These are phyloP conservation scores for Leptarthrus brevirostris DNA, from an alignment of 2,888 invertebrate species.

Conservation along the genomic window DNA sequence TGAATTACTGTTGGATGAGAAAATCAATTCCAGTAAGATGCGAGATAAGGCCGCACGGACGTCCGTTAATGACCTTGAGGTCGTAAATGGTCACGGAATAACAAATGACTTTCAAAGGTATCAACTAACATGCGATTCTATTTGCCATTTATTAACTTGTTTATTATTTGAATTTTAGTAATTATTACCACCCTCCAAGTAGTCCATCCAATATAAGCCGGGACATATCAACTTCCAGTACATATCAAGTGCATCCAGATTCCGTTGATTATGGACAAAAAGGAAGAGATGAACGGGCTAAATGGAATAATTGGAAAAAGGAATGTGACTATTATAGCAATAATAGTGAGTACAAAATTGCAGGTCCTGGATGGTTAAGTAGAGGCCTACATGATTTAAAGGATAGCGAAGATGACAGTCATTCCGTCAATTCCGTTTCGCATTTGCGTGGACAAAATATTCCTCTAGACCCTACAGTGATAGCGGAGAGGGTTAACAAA, in stretches of 20 bases:
- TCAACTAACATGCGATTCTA: conserved; percentile 36
- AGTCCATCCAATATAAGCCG: conserved; percentile 59
- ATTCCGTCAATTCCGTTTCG: conserved; percentile 69
- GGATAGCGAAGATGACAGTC: conserved; percentile 67
- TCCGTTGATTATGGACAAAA: conserved; percentile 63
- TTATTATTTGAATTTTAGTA: conserved; percentile 52
- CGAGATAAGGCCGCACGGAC: conserved; percentile 32
- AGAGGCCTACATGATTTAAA: conserved; percentile 69
- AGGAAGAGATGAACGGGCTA: conserved; percentile 72
- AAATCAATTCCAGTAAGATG: conserved; percentile 47
- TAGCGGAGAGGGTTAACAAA: conserved; percentile 84
- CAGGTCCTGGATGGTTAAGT: conserved; percentile 70
- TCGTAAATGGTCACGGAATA: conserved; percentile 39
- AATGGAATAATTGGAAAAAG: conserved; percentile 77
- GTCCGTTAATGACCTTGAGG: conserved; percentile 47
- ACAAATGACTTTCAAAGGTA: conserved; percentile 49
- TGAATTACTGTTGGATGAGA: conserved; percentile 30
- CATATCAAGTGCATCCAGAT: conserved; percentile 63
- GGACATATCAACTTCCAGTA: conserved; percentile 66
- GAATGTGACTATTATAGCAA: conserved; percentile 63
- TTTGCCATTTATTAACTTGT: not conserved
- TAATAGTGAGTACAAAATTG: conserved; percentile 63
- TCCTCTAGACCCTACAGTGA: conserved; percentile 81
- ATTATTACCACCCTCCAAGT: conserved; percentile 60
- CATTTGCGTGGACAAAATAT: conserved; percentile 88